Conservation (phyloP, 1,140 invertebrate species). For the Papilio aristodemus region DNA sequence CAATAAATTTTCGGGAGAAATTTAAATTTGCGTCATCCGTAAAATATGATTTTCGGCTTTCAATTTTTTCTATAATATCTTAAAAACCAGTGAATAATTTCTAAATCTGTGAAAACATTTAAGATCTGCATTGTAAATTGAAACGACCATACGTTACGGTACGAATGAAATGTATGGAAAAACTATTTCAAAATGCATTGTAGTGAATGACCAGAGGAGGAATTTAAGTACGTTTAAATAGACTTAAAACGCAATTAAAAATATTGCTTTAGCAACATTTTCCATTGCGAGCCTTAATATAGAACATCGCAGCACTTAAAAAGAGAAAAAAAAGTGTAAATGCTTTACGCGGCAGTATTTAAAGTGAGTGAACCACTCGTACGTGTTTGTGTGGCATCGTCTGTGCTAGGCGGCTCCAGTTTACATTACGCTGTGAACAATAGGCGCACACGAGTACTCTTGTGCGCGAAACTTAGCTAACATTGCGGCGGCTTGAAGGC, state of each 20-base stretch:
- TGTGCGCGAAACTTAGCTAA: conserved; percentile 29
- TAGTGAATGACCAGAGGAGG: background rate
- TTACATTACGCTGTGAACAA: conserved; percentile 31
- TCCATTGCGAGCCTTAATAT: background rate
- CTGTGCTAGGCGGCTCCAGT: conserved; percentile 23
- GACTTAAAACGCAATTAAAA: background rate
- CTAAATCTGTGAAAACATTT: background rate
- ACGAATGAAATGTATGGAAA: background rate
- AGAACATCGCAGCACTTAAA: conserved; percentile 20
- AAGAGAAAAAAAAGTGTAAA: conserved; percentile 29
- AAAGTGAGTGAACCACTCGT: conserved; percentile 32
- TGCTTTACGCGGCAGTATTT: conserved; percentile 30
- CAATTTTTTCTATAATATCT: background rate
- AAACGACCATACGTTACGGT: background rate
- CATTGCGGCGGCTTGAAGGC: conserved; percentile 22
- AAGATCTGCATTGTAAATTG: background rate
- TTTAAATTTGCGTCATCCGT: conserved; percentile 44
- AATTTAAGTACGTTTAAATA: background rate
- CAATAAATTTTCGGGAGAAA: conserved; percentile 46
- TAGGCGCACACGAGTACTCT: conserved; percentile 25
- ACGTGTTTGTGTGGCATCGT: conserved; percentile 30
- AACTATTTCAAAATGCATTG: background rate
- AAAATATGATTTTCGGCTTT: conserved; percentile 9
- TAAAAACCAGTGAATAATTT: background rate
- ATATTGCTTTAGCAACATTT: conserved; percentile 11